A percentile compares a stretch with the other conserved stretches of the same genome.
phyloP scores from a whole-genome alignment of 2,888 invertebrate species.

The Macrosiphum euphorbiae region DNA sequence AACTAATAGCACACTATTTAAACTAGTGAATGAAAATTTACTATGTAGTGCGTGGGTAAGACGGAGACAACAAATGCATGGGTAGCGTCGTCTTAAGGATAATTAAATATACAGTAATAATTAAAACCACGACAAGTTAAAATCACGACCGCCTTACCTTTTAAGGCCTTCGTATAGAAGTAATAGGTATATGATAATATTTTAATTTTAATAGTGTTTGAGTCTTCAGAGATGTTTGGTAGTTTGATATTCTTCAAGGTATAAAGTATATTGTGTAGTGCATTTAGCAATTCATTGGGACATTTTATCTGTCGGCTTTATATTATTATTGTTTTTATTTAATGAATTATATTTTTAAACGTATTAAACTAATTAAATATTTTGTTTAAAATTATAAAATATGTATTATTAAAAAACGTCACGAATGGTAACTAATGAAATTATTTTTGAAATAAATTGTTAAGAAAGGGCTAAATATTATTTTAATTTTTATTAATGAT shows the following conservation, averaged over 20 bases:
- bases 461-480: not conserved
- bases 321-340: not conserved
- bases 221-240: not conserved
- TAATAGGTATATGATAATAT: not conserved
- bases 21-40: no score
- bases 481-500: not conserved
- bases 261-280: not conserved
- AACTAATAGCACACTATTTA: no score
- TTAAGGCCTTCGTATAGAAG: not conserved
- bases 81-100: not conserved
- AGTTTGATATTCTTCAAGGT: not conserved
- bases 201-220: not conserved
- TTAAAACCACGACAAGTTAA: not conserved
- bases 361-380: not conserved
- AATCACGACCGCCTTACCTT: not conserved
- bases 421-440: not conserved
- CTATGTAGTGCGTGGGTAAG: no score
- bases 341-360: not conserved
- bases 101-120: no score
- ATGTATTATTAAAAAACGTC: not conserved
- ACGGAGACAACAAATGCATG: no score
- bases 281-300: not conserved
- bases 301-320: not conserved
- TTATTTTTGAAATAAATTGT: not conserved
- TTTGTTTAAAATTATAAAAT: not conserved